phyloP scores from a whole-genome alignment of 2,113 vertebrate genomes.

The Brachirus orientalis region DNA sequence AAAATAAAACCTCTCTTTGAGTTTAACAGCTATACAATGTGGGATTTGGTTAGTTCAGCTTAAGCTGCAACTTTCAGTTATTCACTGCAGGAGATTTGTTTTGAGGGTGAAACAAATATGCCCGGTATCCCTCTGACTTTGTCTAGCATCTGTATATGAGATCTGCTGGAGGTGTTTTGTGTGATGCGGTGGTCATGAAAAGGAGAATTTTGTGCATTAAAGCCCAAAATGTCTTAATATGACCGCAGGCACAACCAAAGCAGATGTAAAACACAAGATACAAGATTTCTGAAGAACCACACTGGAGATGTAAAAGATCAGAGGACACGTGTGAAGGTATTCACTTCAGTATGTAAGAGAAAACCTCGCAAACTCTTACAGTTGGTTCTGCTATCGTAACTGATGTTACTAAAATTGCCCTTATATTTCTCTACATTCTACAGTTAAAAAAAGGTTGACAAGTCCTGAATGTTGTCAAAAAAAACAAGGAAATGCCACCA shows the following conservation, averaged over 20 bases:
- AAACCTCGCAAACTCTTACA: slow-evolving; percentile 10
- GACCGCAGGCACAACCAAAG: neutral
- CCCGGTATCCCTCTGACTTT: slow-evolving; percentile 64
- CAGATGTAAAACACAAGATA: slow-evolving; percentile 38
- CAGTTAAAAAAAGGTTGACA: neutral
- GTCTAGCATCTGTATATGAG: slow-evolving; percentile 53
- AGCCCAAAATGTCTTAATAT: slow-evolving; percentile 19
- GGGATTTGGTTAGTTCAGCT: slow-evolving; percentile 70
- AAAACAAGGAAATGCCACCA: too few species aligned
- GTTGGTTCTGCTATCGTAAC: neutral
- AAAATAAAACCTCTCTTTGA: slow-evolving; percentile 82
- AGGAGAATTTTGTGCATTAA: slow-evolving; percentile 22
- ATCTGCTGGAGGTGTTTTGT: slow-evolving; percentile 57
- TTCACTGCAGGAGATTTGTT: slow-evolving; percentile 70
- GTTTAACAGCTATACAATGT: slow-evolving; percentile 78
- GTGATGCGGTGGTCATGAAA: slow-evolving; percentile 37
- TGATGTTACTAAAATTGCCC: neutral
- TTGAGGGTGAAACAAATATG: slow-evolving; percentile 76
- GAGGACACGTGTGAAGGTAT: slow-evolving; percentile 17
- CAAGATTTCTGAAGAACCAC: slow-evolving; percentile 27
- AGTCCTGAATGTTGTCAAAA: too few species aligned
- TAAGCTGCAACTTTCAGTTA: slow-evolving; percentile 58
- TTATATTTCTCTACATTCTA: slow-evolving; percentile 7
- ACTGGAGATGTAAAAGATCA: slow-evolving; percentile 29
- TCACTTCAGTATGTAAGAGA: neutral